phyloP scores from a whole-genome alignment of 2,888 invertebrate genomes.

The Cryptus armator region DNA sequence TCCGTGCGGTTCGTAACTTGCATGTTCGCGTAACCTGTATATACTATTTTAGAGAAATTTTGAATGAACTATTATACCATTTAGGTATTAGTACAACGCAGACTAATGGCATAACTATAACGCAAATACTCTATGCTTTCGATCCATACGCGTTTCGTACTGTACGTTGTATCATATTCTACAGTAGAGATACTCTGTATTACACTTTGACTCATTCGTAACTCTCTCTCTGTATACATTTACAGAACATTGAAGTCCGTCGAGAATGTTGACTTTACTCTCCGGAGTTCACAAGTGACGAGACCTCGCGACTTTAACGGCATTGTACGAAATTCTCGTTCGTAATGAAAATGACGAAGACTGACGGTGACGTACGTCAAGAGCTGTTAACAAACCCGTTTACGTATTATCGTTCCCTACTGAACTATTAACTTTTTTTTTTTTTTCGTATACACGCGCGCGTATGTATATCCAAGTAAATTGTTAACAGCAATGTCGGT shows the following conservation, averaged over 20 bases:
- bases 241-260: neutral
- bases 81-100: conserved; percentile 36
- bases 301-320: neutral
- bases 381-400: neutral
- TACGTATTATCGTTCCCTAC: too few relatives aligned
- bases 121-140: conserved; percentile 20
- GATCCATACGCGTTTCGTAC: neutral
- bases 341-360: neutral
- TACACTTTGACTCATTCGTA: neutral
- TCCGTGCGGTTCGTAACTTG: conserved; percentile 58
- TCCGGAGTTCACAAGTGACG: neutral
- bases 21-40: neutral
- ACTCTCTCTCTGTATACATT: conserved; percentile 3
- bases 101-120: conserved; percentile 55
- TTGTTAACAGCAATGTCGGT: neutral
- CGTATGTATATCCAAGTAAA: neutral
- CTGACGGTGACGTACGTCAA: neutral
- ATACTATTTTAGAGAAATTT: conserved; percentile 7
- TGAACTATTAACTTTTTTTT: neutral
- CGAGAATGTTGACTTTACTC: neutral
- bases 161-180: neutral
- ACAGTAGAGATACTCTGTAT: neutral
- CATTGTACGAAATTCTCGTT: neutral
- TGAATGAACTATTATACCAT: conserved; percentile 62
- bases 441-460: neutral